Conservation (phyloP, 2,797 vertebrate species). For the Sorex maritimensis region DNA sequence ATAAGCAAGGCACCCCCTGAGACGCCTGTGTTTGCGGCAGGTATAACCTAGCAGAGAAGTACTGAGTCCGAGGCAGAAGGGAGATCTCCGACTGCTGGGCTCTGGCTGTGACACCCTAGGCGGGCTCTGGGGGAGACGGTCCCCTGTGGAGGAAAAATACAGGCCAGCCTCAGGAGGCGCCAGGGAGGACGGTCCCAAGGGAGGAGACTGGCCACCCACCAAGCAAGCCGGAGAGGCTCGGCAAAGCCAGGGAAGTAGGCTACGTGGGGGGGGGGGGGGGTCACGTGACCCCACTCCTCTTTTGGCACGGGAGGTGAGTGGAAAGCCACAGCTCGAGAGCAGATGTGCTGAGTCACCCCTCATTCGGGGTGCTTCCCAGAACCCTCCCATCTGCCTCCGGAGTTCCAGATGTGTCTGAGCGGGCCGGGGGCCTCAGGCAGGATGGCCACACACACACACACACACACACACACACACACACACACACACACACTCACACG, state of each 20-base stretch:
- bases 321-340: slow-evolving; percentile 37
- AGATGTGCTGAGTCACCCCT: slow-evolving; percentile 12
- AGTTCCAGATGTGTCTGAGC: slow-evolving; percentile 36
- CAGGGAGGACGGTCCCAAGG: not conserved
- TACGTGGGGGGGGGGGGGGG: not conserved
- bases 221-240: not conserved
- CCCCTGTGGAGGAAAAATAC: not conserved
- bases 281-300: not conserved
- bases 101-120: too few relatives aligned
- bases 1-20: too few relatives aligned
- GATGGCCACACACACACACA: not conserved
- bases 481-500: not conserved
- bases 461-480: not conserved
- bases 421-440: not conserved
- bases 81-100: too few relatives aligned
- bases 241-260: not conserved
- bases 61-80: too few relatives aligned
- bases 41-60: too few relatives aligned
- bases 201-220: not conserved
- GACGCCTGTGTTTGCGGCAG: too few relatives aligned
- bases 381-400: not conserved
- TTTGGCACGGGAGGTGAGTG: not conserved
- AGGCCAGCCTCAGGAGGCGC: not conserved
- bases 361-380: not conserved
- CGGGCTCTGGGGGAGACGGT: too few relatives aligned